Base-by-base conservation (phyloP, 2,797 vertebrate genomes). In the Phoxinus dragarum region DNA sequence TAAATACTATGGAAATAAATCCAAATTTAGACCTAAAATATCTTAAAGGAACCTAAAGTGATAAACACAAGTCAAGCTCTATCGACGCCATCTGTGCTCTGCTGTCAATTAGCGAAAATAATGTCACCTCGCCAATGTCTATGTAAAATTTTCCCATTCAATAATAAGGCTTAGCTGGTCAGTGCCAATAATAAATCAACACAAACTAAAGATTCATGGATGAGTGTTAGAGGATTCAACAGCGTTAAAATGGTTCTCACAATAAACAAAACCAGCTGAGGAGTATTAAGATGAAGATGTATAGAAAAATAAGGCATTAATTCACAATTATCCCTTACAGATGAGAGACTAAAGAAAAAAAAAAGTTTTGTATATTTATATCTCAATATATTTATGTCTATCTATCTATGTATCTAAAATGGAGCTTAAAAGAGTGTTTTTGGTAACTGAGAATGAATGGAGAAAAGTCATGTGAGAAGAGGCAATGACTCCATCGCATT, bases 1-100 rank as follows among this genome's bases (percentile, higher is more conserved):
- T 69, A 77, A 69, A 76, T 23, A 31, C 47, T 56, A 69, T 69
- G n/a, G 44, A 76, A 68, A 84, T 40, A 14, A 54, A 77, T 77
- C 6, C 64, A 17, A 78, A 42, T 84, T 56, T 16, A 34, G 6
- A 27, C 38, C n/a, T 14, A 47, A 84, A 42, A 69, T 17, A n/a
- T 78, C 38, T 44, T 82, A 56, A 34, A 69, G 59, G 16, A 76
- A 76, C 14, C 42, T 80, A 34, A 36, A 19, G 17, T 2, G 59
- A 66, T 66, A 47, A 61, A 78, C 76, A 16, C 9, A 21, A 27
- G 40, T 31, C 77, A 66, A 31, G 61, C 27, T 67, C 42, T 68
- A 36, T 78, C 4, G 14, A 78, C 1, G 5, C 54, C 56, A 78
- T 42, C 75, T 61, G 54, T 78, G 54, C 36, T 61, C 38, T 42